Evolutionary conservation across 1,140 invertebrate genomes (phyloP).

Genomic region (Solen grandis): DNA sequence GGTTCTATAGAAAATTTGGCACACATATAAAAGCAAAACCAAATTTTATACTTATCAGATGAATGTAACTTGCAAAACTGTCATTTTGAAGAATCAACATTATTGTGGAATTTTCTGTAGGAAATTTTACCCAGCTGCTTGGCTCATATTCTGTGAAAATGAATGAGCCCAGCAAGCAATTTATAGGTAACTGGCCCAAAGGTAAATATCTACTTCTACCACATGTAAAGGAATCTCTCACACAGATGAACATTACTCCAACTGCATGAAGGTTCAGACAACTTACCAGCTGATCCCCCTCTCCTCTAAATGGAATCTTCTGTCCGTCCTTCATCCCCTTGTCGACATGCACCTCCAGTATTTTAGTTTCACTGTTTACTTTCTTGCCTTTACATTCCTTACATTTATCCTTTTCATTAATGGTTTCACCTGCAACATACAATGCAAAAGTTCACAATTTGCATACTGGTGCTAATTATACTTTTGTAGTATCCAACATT

Average conservation of each 20-base stretch:
- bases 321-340: slow-evolving; percentile 98
- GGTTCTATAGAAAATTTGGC: not conserved
- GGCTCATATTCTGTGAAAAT: no score
- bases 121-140: no score
- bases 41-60: not conserved
- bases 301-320: slow-evolving; percentile 96
- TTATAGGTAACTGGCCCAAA: no score
- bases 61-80: not conserved
- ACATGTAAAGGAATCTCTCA: no score
- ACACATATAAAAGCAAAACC: not conserved
- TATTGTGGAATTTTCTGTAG: no score
- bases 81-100: not conserved
- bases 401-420: slow-evolving; percentile 86
- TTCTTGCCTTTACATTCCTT: slow-evolving; percentile 96
- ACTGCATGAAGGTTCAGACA: no score
- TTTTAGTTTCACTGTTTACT: slow-evolving; percentile 94
- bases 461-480: no score
- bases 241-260: no score
- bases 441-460: slow-evolving; percentile 2
- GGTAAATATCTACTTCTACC: no score
- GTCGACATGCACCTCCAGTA: slow-evolving; percentile 99
- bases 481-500: no score
- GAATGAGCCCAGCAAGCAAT: no score
- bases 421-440: slow-evolving; percentile 85
- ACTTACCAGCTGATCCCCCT: slow-evolving; percentile 94